These are phyloP conservation scores for Gisinianus flammeolus DNA, from an alignment of 2,888 invertebrate species.

Conservation along the genomic window DNA sequence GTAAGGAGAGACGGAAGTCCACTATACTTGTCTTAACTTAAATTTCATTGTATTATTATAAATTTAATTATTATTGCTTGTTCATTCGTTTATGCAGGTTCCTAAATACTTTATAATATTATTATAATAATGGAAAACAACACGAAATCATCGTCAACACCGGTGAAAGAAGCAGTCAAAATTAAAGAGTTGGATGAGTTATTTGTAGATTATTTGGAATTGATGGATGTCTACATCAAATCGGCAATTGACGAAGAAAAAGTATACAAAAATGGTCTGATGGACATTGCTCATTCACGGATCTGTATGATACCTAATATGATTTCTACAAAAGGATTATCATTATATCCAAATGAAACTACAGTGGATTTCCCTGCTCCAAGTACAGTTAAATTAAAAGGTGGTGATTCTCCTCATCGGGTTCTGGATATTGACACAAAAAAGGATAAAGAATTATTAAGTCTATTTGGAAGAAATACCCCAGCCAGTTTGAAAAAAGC, in stretches of 20 bases:
- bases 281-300: constrained; percentile 32
- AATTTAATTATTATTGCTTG: no score
- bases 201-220: constrained; percentile 27
- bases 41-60: no score
- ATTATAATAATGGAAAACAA: not conserved
- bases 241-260: constrained; percentile 28
- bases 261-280: constrained; percentile 30
- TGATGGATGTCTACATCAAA: constrained; percentile 25
- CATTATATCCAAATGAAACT: constrained; percentile 15
- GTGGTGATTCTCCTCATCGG: not conserved
- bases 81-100: no score
- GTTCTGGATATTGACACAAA: not conserved
- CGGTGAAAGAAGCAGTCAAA: not conserved
- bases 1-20: not conserved
- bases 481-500: constrained; percentile 32
- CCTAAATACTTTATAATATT: no score
- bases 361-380: constrained; percentile 9
- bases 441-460: constrained; percentile 20
- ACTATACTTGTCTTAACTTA: no score
- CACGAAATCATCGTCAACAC: not conserved
- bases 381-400: not conserved
- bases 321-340: constrained; percentile 4
- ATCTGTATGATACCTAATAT: constrained; percentile 37
- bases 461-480: constrained; percentile 18
- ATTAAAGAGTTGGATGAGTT: constrained; percentile 24